A percentile compares a stretch with the other conserved stretches of the same genome.
Conservation (phyloP, 2,113 vertebrate genomes). For the Salminus brasiliensis region DNA sequence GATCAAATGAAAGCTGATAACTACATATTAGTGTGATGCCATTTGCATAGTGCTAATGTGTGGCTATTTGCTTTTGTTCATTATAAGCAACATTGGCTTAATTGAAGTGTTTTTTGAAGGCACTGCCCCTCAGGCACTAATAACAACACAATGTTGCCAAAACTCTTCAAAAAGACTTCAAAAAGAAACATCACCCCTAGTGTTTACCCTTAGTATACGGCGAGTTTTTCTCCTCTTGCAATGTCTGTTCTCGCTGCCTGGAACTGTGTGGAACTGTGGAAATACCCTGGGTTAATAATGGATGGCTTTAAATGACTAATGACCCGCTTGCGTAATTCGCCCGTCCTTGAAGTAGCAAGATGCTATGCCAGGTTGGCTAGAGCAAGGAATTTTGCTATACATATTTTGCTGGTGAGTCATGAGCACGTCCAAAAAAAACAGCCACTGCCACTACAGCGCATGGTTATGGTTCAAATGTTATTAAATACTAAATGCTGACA, state of each 20-base stretch:
- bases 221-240: not conserved
- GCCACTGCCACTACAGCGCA: no score
- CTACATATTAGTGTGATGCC: no score
- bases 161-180: not conserved
- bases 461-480: no score
- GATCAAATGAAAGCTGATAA: no score
- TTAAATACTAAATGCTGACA: no score
- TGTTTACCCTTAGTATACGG: no score
- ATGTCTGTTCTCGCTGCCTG: not conserved
- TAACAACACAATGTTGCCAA: not conserved
- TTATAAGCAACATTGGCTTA: no score
- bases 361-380: not conserved
- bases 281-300: conserved; percentile 42
- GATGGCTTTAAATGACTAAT: conserved; percentile 40
- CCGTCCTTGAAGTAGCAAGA: conserved; percentile 31
- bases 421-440: not conserved
- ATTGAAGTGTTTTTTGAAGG: not conserved
- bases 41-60: no score
- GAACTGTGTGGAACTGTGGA: not conserved
- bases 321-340: conserved; percentile 18
- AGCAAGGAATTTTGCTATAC: not conserved
- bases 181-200: not conserved
- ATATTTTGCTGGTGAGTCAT: not conserved
- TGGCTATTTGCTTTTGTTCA: no score
- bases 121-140: not conserved